Evolutionary conservation across 2,888 invertebrate genomes (phyloP).

Genomic region (Druceiella hillmani): DNA sequence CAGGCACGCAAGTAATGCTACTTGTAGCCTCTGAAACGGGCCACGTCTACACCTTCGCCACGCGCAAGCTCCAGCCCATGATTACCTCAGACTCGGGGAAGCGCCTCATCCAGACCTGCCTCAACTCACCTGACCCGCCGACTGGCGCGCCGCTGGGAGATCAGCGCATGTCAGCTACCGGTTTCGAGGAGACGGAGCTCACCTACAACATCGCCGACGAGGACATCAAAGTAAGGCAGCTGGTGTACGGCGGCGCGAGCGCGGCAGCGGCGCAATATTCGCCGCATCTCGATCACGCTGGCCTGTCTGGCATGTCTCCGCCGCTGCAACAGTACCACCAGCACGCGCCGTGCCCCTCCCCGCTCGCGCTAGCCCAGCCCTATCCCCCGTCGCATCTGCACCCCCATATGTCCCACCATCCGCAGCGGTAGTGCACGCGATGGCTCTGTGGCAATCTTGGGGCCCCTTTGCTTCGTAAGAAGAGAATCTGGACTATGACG

Average conservation of each 20-base stretch:
- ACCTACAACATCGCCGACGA: constrained; percentile 94
- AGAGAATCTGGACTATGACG: too few species aligned
- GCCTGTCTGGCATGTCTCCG: constrained; percentile 56
- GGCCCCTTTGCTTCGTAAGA: too few species aligned
- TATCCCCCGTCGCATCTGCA: constrained; percentile 44
- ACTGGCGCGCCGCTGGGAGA: constrained; percentile 65
- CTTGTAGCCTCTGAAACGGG: constrained; percentile 98
- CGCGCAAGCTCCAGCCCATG: constrained; percentile 98
- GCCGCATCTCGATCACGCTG: constrained; percentile 57
- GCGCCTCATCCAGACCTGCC: constrained; percentile 96
- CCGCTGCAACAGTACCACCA: constrained; percentile 67
- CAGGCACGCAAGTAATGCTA: constrained; percentile 99
- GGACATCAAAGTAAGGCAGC: constrained; percentile 96
- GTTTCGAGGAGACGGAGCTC: constrained; percentile 97
- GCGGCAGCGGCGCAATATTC: constrained; percentile 66
- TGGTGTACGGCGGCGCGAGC: constrained; percentile 76
- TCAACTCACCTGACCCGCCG: constrained; percentile 93
- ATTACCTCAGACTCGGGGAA: constrained; percentile 97
- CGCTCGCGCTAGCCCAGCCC: constrained; percentile 58
- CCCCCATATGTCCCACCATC: constrained; percentile 71
- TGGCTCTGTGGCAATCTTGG: too few species aligned
- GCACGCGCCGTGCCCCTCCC: constrained; percentile 70
- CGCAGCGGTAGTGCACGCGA: constrained; percentile 69
- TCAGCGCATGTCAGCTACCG: constrained; percentile 97
- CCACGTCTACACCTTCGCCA: constrained; percentile 99